Evolutionary conservation across 2,113 vertebrate species (phyloP), one percentile per base, ranked within the genome.

Genomic region (Halcyon senegalensis): DNA sequence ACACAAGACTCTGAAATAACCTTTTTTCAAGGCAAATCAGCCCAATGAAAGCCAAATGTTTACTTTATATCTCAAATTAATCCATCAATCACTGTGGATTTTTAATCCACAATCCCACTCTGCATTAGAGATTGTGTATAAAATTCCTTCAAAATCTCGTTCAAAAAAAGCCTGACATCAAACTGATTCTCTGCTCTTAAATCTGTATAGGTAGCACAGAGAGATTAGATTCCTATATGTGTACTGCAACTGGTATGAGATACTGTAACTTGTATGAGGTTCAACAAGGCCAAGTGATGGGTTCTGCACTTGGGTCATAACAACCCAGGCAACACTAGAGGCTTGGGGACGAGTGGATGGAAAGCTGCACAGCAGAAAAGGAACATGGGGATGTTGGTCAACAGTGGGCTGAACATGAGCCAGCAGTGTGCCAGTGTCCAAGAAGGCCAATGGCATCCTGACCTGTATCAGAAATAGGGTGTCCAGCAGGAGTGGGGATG

Each of bases 61-160:
- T 95, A 79, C 44, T 97, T 93, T 77, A 23, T 85, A 79, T 81
- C 70, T 95, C 37, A 95, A 59, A 18, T 94, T 97, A 96, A 97
- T 88, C 68, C 37, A 82, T n/a, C 4, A 6, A 66, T 91, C 51
- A 10, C 13, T 90, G 20, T 77, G 80, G 77, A 76, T 9, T 67
- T 94, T 90, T 84, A 94, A 94, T 94, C 87, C 48, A 58, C 59
- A 68, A 23, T 77, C 58, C 31, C 35, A 19, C 24, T 79, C 67
- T 87, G 5, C 0, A 3, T 89, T 90, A 95, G 58, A 67, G 4
- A 72, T 48, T 44, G 16, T 2, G 13, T 63, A 33, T 33, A 78
- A 84, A 91, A 93, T 90, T 86, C 70, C 48, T 75, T 95, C 66
- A 82, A 93, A 94, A 92, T 81, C 79, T 8, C 25, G n/a, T 64